These are phyloP conservation scores for Caenorhabditis zanzibari DNA, from an alignment of 2,888 invertebrate genomes.

Conservation along the genomic window DNA sequence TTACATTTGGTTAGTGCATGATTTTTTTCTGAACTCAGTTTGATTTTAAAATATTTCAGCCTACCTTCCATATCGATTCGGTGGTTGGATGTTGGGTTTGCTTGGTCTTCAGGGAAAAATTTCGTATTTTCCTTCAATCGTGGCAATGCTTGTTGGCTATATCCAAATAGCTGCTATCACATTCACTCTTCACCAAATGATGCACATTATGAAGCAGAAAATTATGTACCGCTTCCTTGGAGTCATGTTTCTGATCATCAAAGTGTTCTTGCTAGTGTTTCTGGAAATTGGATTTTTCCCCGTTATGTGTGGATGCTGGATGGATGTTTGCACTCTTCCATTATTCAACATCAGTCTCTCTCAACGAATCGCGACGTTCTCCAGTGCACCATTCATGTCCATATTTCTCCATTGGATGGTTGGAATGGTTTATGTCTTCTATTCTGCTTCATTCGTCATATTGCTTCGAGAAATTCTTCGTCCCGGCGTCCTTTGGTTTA, in stretches of 20 bases:
- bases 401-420: conserved; percentile 99
- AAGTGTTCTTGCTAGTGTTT: conserved; percentile 93
- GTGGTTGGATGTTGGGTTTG: conserved; percentile 90
- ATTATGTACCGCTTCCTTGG: conserved; percentile 87
- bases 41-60: conserved; percentile 86
- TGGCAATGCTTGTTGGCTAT: conserved; percentile 87
- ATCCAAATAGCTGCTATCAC: conserved; percentile 91
- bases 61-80: conserved; percentile 96
- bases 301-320: conserved; percentile 98
- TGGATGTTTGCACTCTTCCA: conserved; percentile 94
- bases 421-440: conserved; percentile 98
- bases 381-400: conserved; percentile 94
- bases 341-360: conserved; percentile 88
- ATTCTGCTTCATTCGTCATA: conserved; percentile 97
- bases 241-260: conserved; percentile 86
- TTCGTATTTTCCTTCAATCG: conserved; percentile 86
- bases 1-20: conserved; percentile 89
- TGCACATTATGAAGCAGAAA: conserved; percentile 90
- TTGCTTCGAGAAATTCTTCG: conserved; percentile 91
- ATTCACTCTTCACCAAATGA: conserved; percentile 91
- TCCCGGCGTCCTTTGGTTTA: conserved; percentile 98
- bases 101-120: conserved; percentile 87
- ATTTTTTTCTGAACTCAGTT: neutral
- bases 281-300: conserved; percentile 98
- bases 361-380: conserved; percentile 90